Base-by-base conservation (phyloP, 2,888 invertebrate genomes). In the Nomada goodeniana region DNA sequence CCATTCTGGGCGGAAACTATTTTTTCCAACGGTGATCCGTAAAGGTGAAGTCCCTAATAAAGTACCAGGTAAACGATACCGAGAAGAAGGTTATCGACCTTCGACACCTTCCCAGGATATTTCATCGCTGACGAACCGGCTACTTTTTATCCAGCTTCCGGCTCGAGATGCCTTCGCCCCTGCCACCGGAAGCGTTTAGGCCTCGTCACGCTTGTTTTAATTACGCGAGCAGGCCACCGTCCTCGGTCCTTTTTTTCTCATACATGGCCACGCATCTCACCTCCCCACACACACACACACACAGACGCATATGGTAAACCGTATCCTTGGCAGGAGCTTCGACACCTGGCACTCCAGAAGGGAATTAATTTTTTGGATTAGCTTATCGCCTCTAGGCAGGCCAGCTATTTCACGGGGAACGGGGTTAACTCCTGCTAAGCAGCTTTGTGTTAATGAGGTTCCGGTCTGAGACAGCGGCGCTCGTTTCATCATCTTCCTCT, bases 351-450 rank as follows among this genome's bases (percentile, higher is more conserved):
- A 87, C 82, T 77, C 82, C 86, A 83, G 86, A 86, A 86, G 87
- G 88, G 93, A 93, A 93, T 93, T 93, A 91, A 92, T 93, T 93
- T 93, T 91, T 92, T 86, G 92, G 93, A 93, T 93, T 92, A 93
- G 91, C 89, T 92, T 91, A 92, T 93, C 92, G 91, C 87, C 86
- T 79, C 80, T 84, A 61, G 74, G 57, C 86, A 82, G 85, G 87
- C 85, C 88, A 89, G 85, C 87, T 84, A 86, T 88, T 90, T 84
- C 79, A 82, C 72, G 76, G 81, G 67, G 89, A 93, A 90, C 89
- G 89, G 86, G 91, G 91, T 90, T 91, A 91, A 91, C 88, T 86
- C 89, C 88, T 84, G 88, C 88, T 92, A 89, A 92, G 90, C 88
- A 85, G 89, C 89, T 91, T 91, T 89, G 82, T 68, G 82, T 89